These are phyloP conservation scores for Copsychus sechellarum DNA, from an alignment of 2,113 vertebrate genomes.

Conservation along the genomic window DNA sequence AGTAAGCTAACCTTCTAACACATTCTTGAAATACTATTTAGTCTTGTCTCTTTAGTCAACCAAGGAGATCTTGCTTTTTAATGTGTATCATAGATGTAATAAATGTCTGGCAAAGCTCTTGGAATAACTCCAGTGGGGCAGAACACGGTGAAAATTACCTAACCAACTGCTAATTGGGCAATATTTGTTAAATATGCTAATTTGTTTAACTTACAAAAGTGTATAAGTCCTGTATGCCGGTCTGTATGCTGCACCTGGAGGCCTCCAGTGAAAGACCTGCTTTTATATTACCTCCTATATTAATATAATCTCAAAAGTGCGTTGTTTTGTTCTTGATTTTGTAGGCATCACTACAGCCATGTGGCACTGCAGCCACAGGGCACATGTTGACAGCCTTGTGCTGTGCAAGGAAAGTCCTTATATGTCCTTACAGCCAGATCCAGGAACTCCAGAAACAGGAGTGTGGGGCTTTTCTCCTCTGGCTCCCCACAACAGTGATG, in stretches of 20 bases:
- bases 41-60: background rate
- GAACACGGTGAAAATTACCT: background rate
- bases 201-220: background rate
- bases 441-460: background rate
- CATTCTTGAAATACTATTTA: background rate
- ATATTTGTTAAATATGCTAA: background rate
- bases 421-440: background rate
- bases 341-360: background rate
- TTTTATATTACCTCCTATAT: background rate
- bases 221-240: background rate
- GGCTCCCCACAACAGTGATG: background rate
- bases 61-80: background rate
- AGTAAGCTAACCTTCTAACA: background rate
- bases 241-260: background rate
- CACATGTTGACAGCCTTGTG: background rate
- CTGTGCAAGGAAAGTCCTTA: background rate
- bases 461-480: background rate
- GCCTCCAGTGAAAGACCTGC: background rate
- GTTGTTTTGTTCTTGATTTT: background rate
- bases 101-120: background rate
- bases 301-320: fast-evolving
- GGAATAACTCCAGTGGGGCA: background rate
- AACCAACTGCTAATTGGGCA: background rate
- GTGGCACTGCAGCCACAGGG: background rate
- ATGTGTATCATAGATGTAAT: background rate